These are phyloP conservation scores for Halichoeres trimaculatus DNA, from an alignment of 2,113 vertebrate species.

Conservation along the genomic window DNA sequence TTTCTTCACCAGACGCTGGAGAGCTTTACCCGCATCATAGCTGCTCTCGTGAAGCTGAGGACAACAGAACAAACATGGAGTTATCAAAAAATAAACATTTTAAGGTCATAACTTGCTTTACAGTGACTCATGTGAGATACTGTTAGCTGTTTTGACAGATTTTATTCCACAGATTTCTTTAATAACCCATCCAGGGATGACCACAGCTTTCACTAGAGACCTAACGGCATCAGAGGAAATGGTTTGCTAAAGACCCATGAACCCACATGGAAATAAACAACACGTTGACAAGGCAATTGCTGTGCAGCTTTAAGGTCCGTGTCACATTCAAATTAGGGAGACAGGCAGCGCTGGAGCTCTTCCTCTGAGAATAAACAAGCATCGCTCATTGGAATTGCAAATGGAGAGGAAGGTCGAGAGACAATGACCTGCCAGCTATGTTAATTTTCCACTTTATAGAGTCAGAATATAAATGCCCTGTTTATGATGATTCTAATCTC, in stretches of 20 bases:
- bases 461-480: slow-evolving; percentile 80
- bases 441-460: slow-evolving; percentile 77
- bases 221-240: slow-evolving; percentile 31
- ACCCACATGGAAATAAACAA: slow-evolving; percentile 33
- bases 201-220: slow-evolving; percentile 28
- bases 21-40: slow-evolving; percentile 97
- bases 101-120: no score
- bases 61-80: slow-evolving; percentile 2
- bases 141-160: neutral
- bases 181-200: neutral
- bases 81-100: neutral
- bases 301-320: slow-evolving; percentile 42
- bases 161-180: slow-evolving; percentile 1
- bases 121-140: neutral
- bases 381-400: slow-evolving; percentile 81
- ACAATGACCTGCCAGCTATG: slow-evolving; percentile 72
- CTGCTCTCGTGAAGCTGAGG: slow-evolving; percentile 95
- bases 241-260: slow-evolving; percentile 7
- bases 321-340: slow-evolving; percentile 59
- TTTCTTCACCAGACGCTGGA: slow-evolving; percentile 98
- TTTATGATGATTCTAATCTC: slow-evolving; percentile 78
- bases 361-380: slow-evolving; percentile 68
- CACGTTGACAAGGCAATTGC: slow-evolving; percentile 37
- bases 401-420: slow-evolving; percentile 76
- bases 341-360: slow-evolving; percentile 42